Evolutionary conservation across 2,113 vertebrate genomes (phyloP).

Genomic region (Oreochromis spilurus): DNA sequence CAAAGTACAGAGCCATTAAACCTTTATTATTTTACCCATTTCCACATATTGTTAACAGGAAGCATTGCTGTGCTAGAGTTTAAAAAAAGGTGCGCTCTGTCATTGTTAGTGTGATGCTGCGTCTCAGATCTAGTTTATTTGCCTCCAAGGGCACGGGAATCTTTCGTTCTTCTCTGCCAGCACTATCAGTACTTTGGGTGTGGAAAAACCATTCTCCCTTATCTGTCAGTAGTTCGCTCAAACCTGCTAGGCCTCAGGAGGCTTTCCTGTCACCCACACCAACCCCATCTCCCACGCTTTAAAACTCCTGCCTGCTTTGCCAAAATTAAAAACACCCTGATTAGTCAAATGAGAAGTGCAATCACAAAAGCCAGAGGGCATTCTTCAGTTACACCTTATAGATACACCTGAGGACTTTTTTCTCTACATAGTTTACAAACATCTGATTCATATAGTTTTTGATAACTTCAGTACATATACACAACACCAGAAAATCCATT

Average conservation of each 20-base stretch:
- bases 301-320: neutral
- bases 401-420: neutral
- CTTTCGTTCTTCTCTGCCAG: neutral
- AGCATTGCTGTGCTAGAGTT: neutral
- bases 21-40: neutral
- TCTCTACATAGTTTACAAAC: neutral
- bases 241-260: neutral
- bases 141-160: neutral
- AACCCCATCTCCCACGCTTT: too few relatives aligned
- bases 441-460: neutral
- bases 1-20: neutral
- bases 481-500: neutral
- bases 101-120: neutral
- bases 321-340: constrained; percentile 8
- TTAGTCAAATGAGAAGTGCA: constrained; percentile 29
- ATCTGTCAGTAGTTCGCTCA: neutral
- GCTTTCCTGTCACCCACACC: neutral
- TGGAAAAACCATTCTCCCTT: neutral
- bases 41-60: neutral
- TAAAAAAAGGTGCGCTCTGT: neutral
- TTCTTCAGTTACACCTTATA: neutral
- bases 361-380: constrained; percentile 2
- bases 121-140: neutral
- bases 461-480: neutral
- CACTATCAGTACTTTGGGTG: neutral